phyloP scores from a whole-genome alignment of 2,888 invertebrate genomes.

The Zaprionus bogoriensis region DNA sequence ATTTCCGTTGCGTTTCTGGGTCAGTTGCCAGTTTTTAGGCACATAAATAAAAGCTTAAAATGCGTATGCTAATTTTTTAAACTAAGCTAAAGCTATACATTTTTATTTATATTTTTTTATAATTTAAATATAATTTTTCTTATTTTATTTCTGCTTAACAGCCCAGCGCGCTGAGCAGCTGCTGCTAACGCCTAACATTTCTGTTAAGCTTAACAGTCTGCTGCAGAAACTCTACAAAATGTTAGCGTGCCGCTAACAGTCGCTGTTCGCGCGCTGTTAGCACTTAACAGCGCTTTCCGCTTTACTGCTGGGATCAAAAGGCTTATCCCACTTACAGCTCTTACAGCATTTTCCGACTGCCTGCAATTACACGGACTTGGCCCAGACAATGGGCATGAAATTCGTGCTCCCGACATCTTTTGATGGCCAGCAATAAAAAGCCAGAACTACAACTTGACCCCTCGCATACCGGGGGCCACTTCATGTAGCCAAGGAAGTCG shows the following conservation, averaged over 20 bases:
- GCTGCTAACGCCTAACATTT: too few species aligned
- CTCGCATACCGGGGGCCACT: conserved; percentile 24
- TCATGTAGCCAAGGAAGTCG: conserved; percentile 58
- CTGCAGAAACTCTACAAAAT: conserved; percentile 63
- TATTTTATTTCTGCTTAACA: too few species aligned
- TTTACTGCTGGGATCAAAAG: neutral
- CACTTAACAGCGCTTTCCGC: neutral
- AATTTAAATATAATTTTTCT: too few species aligned
- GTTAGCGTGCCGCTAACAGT: conserved; percentile 7
- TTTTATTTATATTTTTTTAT: too few species aligned
- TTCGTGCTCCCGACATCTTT: conserved; percentile 59
- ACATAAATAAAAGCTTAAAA: conserved; percentile 2
- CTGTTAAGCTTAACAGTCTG: neutral
- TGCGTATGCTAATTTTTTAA: too few species aligned
- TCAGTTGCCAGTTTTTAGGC: conserved; percentile 26
- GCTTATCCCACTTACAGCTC: conserved; percentile 9
- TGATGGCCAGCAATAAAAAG: conserved; percentile 67
- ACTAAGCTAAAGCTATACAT: too few species aligned
- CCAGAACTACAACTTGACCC: conserved; percentile 21
- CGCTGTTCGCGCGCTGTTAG: conserved; percentile 11
- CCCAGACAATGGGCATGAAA: conserved; percentile 60
- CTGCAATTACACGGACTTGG: conserved; percentile 48
- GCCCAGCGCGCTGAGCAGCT: neutral
- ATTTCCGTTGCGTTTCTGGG: conserved; percentile 42
- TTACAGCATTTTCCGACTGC: conserved; percentile 25